Evolutionary conservation across 2,797 vertebrate species (phyloP), one percentile per base, ranked within the genome.

Genomic region (Poecilia velifera): DNA sequence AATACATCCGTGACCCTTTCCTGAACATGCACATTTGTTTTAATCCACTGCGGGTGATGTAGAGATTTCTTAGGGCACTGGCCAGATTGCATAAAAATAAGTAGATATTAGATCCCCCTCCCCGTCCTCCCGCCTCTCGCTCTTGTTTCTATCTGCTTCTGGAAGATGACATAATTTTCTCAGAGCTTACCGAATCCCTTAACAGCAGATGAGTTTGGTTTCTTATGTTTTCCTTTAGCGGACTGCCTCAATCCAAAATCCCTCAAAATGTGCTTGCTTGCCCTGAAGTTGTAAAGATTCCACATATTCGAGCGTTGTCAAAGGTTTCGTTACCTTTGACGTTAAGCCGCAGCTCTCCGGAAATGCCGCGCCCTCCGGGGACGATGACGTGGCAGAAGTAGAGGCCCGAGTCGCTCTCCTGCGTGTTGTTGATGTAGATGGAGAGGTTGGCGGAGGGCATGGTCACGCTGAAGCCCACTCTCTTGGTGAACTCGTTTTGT

Each of bases 381-480:
- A 96, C 88, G 83, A 97, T 92, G 84, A 99, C 97, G 0, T 93
- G 95, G 90, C 97, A 98, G 74, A 93, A 84, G 91, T 98, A 98
- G 78, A 88, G 94, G 1, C 97, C 98, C 0, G 97, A 96, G 92
- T 99, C 98, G 0, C 88, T 89, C 89, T 98, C 97, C 84, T 88
- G 95, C 0, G 97, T 97, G 91, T 93, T 88, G 74, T 97, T 97
- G 94, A 99, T 97, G 86, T 93, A 88, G 87, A 99, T 93, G 0
- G 98, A 99, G 89, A 98, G 90, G 76, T 99, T 98, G 85, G 86
- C 92, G 0, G 92, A 95, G 22, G 93, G 92, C 95, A 97, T 92
- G 13, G 93, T 4, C 81, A 96, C 81, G 3, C 96, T 93, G 89
- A 99, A 97, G 49, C 95, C 94, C 70, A 96, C 89, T 0, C 97